A percentile compares a stretch with the other conserved stretches of the same genome.
Evolutionary conservation across 1,140 invertebrate genomes (phyloP).

Genomic region (Drosophila fuyamai): DNA sequence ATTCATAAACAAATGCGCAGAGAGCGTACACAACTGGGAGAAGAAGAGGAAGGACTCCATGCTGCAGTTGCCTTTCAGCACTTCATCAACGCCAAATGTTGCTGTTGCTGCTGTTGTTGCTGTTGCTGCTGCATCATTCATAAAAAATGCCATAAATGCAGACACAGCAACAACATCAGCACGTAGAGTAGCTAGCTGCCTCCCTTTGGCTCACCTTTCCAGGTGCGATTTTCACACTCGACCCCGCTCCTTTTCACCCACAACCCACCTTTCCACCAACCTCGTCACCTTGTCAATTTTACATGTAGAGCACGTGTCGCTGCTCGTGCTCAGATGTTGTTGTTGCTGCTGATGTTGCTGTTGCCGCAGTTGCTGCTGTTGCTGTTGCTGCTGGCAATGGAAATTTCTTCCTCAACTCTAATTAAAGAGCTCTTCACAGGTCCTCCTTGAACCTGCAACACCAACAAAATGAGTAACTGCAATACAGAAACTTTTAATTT

Average conservation of each 20-base stretch:
- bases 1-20: conserved; percentile 75
- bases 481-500: conserved; percentile 10
- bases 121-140: conserved; percentile 68
- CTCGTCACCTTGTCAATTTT: conserved; percentile 45
- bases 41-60: conserved; percentile 36
- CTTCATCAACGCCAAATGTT: conserved; percentile 59
- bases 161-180: conserved; percentile 44
- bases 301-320: conserved; percentile 59
- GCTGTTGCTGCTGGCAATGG: conserved; percentile 25
- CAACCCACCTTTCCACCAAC: not conserved
- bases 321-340: conserved; percentile 41
- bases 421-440: conserved; percentile 42
- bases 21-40: conserved; percentile 33
- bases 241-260: not conserved
- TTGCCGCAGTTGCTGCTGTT: not conserved
- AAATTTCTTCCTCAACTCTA: conserved; percentile 47
- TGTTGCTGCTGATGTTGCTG: not conserved
- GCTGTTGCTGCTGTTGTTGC: conserved; percentile 23
- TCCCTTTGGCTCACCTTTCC: conserved; percentile 15
- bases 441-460: conserved; percentile 29
- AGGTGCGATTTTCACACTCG: conserved; percentile 50
- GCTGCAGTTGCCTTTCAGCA: conserved; percentile 48
- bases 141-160: conserved; percentile 72
- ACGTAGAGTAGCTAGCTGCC: conserved; percentile 16
- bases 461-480: conserved; percentile 22